Base-by-base conservation (phyloP, 2,888 invertebrate genomes). In the Gortyna flavago region DNA sequence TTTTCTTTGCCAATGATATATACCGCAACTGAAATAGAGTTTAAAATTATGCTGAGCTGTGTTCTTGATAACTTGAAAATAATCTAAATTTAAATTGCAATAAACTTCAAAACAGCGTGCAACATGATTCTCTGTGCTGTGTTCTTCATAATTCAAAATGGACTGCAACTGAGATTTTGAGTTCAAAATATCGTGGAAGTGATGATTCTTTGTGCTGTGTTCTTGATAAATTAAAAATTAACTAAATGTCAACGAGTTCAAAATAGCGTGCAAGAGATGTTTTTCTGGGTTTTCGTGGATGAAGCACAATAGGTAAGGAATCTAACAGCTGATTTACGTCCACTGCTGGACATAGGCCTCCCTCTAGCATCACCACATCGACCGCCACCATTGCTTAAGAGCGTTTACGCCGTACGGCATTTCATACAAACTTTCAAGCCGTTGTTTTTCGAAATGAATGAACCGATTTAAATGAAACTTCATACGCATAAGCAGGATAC, bases 1-100 rank as follows among this genome's bases (percentile, higher is more conserved):
- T 79, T 81, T 82, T 80, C 6, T 64, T 67, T 35, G 25, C 29
- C 16, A 16, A 38, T 38, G 0, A 65, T n/a, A n/a, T n/a, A n/a
- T 0, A 21, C 13, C 8, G 0, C 11, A 18, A 66, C 6, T n/a
- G 18, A 18, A 65, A 41, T 66, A 1, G n/a, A 66, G 8, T 38
- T 59, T 7, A 29, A 61, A 61, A 35, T 32, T 41, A 0, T 57
- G 6, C 1, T n/a, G 25, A 11, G 54, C 54, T 11, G 54, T n/a
- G 11, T 57, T 21, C n/a, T 25, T 57, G 25, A n/a, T 57, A 38
- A 38, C 6, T 59, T 59, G 29, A 59, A 59, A 29, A 59, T 29
- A 0, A 29, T 29, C 2, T 59, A 4, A 6, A 29, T 59, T 25
- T 6, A 13, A 59, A 59, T 16, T 59, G 16, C 1, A 0, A 57